Evolutionary conservation across 2,888 invertebrate genomes (phyloP), one percentile per base, ranked within the genome.

Genomic region (Diaperis boleti): DNA sequence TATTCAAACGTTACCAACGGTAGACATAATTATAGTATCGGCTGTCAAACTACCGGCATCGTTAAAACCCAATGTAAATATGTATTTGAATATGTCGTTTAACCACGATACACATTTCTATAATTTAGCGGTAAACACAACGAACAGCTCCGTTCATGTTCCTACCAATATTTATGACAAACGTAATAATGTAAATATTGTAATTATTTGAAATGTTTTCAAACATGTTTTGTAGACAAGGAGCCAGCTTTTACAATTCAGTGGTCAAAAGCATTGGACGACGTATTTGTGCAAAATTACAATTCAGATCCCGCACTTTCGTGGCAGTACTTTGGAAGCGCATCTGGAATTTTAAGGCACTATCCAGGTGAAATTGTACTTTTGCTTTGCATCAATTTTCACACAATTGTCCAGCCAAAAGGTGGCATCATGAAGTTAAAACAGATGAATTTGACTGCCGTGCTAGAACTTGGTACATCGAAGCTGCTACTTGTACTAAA

Each of bases 261-360:
- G 77, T 98, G 98, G 97, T 95, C 98, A 0, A 90, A 92, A 78
- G 85, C 84, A 11, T 84, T 99, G 50, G 94, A 97, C 74, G 86
- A 89, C 20, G 88, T 91, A 4, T 98, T 98, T 80, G 84, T 83
- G 54, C 88, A 90, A 75, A 98, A 98, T 81, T 94, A 93, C 77
- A 86, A 90, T 67, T 88, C 90, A 0, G 95, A 97, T 83, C 95
- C 96, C 0, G 93, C 95, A 0, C 81, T 97, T 26, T 91, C 92
- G 0, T 99, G 98, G 96, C 99, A 99, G 82, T 98, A 97, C 82
- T 99, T 98, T 80, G 97, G 98, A 18, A 96, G 96, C 70, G 89
- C 94, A 20, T 89, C 92, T 2, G 99, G 99, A 8, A 92, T 98
- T 74, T 86, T 99, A 73, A 84, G 99, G 4, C 93, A 94, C 77